Percentiles rank a stretch among this genome's conserved stretches.
These are phyloP conservation scores for Bubo bubo DNA, from an alignment of 2,113 vertebrate species.

Conservation along the genomic window DNA sequence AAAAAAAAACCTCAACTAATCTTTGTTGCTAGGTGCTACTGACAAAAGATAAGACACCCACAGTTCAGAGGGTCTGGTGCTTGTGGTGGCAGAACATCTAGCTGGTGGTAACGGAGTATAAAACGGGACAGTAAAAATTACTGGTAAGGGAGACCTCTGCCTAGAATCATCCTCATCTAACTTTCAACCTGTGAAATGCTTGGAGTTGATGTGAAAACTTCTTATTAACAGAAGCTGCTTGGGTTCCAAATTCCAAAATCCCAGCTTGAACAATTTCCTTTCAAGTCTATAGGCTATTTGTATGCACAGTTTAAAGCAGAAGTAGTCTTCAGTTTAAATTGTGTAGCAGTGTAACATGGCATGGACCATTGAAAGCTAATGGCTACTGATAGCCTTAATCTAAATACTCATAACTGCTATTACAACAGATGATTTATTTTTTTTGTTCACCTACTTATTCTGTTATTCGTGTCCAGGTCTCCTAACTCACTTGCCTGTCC, in stretches of 20 bases:
- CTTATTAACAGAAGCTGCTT: neutral
- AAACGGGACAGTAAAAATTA: neutral
- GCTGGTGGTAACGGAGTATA: neutral
- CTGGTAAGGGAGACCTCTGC: neutral
- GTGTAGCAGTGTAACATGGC: neutral
- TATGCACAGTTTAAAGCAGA: neutral
- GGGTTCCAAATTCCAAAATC: neutral
- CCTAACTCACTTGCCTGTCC: neutral
- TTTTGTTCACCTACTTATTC: neutral
- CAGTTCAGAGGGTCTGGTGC: neutral
- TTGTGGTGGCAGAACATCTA: neutral
- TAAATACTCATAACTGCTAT: neutral
- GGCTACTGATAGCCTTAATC: neutral
- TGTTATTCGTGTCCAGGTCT: neutral
- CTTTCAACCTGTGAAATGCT: neutral
- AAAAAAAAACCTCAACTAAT: neutral
- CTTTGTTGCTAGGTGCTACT: neutral
- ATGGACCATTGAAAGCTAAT: neutral
- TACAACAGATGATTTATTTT: neutral
- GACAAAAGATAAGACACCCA: neutral
- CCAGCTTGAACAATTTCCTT: neutral
- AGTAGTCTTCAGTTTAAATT: neutral
- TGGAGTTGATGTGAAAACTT: neutral
- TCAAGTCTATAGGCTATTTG: neutral
- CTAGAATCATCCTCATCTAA: neutral